Conservation (phyloP, 2,797 vertebrate genomes). For the Loriculus beryllinus region DNA sequence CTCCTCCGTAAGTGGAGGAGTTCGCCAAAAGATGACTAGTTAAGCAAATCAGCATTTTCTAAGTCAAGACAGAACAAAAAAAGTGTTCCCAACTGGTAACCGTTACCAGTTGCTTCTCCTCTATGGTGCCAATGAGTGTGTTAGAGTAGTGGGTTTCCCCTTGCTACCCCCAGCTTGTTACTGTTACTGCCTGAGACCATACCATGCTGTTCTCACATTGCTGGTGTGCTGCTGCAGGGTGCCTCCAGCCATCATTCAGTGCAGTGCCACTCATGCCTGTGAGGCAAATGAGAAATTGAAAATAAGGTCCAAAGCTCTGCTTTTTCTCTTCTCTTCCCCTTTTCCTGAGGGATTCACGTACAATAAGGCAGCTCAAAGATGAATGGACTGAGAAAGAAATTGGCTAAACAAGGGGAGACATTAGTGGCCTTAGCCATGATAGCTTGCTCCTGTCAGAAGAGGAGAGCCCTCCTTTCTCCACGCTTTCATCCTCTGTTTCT, state of each 20-base stretch:
- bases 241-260: neutral
- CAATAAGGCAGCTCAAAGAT: neutral
- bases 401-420: accelerated
- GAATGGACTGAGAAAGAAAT: neutral
- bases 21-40: neutral
- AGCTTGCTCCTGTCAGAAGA: neutral
- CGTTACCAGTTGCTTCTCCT: neutral
- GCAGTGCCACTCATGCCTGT: accelerated
- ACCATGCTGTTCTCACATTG: accelerated
- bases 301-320: neutral
- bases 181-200: neutral
- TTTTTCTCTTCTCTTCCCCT: neutral
- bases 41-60: neutral
- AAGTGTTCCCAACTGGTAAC: neutral
- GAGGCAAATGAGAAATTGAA: neutral
- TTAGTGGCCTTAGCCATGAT: neutral
- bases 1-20: neutral
- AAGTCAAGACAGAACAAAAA: neutral
- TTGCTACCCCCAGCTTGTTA: neutral
- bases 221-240: accelerated
- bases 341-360: neutral
- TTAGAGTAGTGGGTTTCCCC: neutral
- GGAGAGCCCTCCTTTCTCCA: neutral
- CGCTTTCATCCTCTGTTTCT: neutral
- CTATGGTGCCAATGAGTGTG: accelerated